A percentile compares a stretch with the other conserved stretches of the same genome.
Conservation (phyloP, 2,888 invertebrate species). For the Sialis lutaria region DNA sequence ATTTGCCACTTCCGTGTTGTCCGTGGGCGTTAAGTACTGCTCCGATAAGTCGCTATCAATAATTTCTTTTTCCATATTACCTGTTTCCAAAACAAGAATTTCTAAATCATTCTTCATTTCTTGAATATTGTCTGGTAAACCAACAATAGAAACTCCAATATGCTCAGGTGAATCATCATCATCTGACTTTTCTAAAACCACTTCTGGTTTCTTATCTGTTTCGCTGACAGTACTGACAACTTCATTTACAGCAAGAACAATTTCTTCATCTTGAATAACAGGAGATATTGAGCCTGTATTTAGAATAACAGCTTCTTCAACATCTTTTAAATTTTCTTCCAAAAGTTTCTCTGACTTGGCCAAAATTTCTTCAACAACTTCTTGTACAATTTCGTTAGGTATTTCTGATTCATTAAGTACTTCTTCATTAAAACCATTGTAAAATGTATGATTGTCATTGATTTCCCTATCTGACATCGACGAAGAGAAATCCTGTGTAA, state of each 20-base stretch:
- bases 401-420: constrained; percentile 18
- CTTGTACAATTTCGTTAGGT: constrained; percentile 28
- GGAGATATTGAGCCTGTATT: constrained; percentile 18
- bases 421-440: constrained; percentile 9
- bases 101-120: constrained; percentile 18
- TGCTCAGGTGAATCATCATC: constrained; percentile 2
- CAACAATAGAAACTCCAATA: neutral
- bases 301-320: constrained; percentile 10
- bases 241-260: constrained; percentile 31
- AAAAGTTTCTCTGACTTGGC: constrained; percentile 31
- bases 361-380: constrained; percentile 32
- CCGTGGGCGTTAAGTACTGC: constrained; percentile 49
- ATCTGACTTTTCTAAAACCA: constrained; percentile 8
- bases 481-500: constrained; percentile 13
- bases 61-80: constrained; percentile 35
- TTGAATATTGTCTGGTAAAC: neutral
- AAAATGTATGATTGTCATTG: neutral
- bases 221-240: constrained; percentile 31
- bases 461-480: constrained; percentile 3
- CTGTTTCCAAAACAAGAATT: constrained; percentile 19
- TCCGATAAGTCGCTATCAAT: constrained; percentile 51
- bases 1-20: constrained; percentile 26
- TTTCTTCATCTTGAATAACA: constrained; percentile 33
- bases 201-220: constrained; percentile 17
- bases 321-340: constrained; percentile 19